phyloP scores from a whole-genome alignment of 2,113 vertebrate genomes.

The Solenodon paradoxus region DNA sequence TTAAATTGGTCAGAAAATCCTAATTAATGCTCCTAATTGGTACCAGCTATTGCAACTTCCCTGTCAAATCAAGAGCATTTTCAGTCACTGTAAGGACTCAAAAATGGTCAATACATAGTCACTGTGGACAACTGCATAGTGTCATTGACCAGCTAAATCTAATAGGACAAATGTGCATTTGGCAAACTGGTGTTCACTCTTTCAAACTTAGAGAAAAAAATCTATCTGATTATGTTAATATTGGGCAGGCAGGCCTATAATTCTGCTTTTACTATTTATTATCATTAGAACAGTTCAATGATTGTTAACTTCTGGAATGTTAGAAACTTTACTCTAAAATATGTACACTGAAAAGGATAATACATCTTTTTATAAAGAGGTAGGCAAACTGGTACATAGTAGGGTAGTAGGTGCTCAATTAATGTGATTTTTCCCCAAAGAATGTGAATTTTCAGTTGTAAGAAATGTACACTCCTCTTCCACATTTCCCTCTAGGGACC shows the following conservation, averaged over 20 bases:
- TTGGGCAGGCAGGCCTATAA: background rate
- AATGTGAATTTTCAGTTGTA: background rate
- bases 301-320: background rate
- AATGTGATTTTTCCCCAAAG: background rate
- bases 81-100: background rate
- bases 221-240: background rate
- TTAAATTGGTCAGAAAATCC: constrained; percentile 12
- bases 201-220: background rate
- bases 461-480: background rate
- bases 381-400: background rate
- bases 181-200: background rate
- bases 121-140: background rate
- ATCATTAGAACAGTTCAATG: background rate
- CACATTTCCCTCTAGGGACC: background rate
- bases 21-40: constrained; percentile 3
- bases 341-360: background rate
- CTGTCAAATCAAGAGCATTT: background rate
- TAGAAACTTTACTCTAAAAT: background rate
- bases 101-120: background rate
- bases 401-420: background rate
- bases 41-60: background rate
- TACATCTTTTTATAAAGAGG: background rate
- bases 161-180: background rate
- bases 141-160: background rate
- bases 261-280: background rate